These are phyloP conservation scores for Ceratitis capitata DNA, from an alignment of 1,140 invertebrate species.

Conservation along the genomic window DNA sequence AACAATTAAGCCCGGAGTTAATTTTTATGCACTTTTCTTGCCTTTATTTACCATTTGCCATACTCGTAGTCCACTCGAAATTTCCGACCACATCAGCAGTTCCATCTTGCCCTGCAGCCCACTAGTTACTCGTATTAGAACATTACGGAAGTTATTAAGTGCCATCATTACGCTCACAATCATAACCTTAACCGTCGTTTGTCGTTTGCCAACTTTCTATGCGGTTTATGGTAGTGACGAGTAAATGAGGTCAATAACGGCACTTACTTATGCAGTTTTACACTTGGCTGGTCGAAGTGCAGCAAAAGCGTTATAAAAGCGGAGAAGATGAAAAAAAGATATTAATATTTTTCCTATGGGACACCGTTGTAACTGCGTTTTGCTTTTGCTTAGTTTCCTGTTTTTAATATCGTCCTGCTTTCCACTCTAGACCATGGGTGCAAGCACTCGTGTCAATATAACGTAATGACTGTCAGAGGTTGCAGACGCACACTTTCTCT, in stretches of 20 bases:
- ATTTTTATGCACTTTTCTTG: not conserved
- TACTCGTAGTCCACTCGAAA: not conserved
- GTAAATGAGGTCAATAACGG: conserved; percentile 6
- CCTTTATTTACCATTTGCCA: not conserved
- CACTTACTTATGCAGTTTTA: not conserved
- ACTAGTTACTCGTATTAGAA: not conserved
- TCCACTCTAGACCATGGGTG: not conserved
- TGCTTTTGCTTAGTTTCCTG: not conserved
- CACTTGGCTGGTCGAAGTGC: not conserved
- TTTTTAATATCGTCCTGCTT: not conserved
- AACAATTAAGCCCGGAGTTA: not conserved
- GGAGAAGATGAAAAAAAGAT: not conserved
- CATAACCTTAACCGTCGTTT: conserved; percentile 19
- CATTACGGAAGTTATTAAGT: not conserved
- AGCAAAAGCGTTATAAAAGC: not conserved
- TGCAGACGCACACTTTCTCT: no score
- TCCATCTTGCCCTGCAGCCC: no score
- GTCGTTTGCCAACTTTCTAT: not conserved
- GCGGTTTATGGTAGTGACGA: not conserved
- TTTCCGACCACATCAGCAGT: not conserved
- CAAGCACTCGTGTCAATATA: not conserved
- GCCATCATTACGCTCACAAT: not conserved
- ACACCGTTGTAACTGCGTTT: not conserved
- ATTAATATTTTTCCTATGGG: not conserved
- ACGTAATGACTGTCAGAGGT: not conserved